These are phyloP conservation scores for Lytechinus variegatus DNA, from an alignment of 35 echinoderm and acorn worm species.

Conservation along the genomic window DNA sequence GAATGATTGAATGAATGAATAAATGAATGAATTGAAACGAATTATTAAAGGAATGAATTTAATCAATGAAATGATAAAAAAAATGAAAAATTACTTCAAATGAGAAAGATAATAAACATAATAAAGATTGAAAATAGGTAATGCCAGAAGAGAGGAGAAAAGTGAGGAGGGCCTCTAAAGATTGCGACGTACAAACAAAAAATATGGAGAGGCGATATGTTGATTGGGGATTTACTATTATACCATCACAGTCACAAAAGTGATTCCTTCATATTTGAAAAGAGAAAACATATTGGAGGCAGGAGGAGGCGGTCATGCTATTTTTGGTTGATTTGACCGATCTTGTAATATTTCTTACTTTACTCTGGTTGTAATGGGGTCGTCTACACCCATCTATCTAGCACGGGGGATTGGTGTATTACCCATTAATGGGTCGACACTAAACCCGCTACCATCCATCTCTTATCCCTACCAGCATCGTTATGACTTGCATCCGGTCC, in stretches of 20 bases:
- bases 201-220: too few species aligned
- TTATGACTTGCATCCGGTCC: conserved; percentile 36
- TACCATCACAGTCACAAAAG: background rate
- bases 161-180: background rate
- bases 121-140: conserved; percentile 34
- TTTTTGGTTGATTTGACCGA: background rate
- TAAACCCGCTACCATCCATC: background rate
- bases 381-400: background rate
- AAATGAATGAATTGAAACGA: too few species aligned
- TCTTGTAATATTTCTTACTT: background rate
- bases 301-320: background rate
- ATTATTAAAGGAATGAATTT: too few species aligned
- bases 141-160: background rate
- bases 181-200: too few species aligned
- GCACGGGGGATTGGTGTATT: background rate
- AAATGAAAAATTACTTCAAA: background rate
- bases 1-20: too few species aligned
- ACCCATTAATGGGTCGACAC: conserved; percentile 29
- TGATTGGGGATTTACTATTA: background rate
- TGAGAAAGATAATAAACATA: background rate
- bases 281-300: background rate
- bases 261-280: background rate
- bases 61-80: background rate
- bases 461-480: background rate
- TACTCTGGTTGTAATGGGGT: background rate